Evolutionary conservation across 2,797 vertebrate genomes (phyloP).

Genomic region (Mionectes olivaceus): DNA sequence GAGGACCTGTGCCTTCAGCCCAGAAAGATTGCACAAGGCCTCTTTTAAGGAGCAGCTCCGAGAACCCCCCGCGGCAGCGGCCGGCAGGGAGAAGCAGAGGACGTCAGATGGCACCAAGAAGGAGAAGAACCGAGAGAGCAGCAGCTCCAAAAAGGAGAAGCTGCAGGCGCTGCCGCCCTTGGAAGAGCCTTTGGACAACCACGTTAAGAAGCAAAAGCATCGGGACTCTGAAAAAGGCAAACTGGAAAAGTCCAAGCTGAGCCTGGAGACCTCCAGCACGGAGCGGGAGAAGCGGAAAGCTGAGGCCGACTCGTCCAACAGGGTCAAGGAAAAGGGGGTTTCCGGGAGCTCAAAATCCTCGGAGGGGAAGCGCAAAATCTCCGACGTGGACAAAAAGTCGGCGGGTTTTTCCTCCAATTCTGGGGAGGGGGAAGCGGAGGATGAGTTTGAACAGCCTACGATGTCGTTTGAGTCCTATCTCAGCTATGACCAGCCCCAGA

Average conservation of each 20-base stretch:
- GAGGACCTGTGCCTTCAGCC: slow-evolving; percentile 39
- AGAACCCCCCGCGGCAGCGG: slow-evolving; percentile 67
- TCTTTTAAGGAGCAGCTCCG: slow-evolving; percentile 73
- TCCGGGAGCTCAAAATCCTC: slow-evolving; percentile 62
- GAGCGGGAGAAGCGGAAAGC: slow-evolving; percentile 60
- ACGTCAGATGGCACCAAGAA: slow-evolving; percentile 49
- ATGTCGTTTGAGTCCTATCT: slow-evolving; percentile 99
- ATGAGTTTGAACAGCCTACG: slow-evolving; percentile 87
- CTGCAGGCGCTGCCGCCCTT: background rate
- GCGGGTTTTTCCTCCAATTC: slow-evolving; percentile 40
- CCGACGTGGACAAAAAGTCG: slow-evolving; percentile 52
- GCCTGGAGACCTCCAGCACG: background rate
- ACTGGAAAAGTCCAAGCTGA: slow-evolving; percentile 62
- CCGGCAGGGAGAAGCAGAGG: slow-evolving; percentile 71
- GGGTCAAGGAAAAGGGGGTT: slow-evolving; percentile 67
- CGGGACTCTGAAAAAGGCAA: slow-evolving; percentile 73
- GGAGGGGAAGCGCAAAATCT: slow-evolving; percentile 68
- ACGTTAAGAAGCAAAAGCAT: slow-evolving; percentile 76
- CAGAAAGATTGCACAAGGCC: slow-evolving; percentile 71
- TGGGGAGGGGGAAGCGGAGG: slow-evolving; percentile 73
- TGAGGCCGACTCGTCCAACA: slow-evolving; percentile 29
- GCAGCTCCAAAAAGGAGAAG: slow-evolving; percentile 69
- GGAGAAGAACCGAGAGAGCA: slow-evolving; percentile 74
- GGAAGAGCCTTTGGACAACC: slow-evolving; percentile 70
- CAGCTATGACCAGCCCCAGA: slow-evolving; percentile 92